phyloP scores from a whole-genome alignment of 2,888 invertebrate species.

The Formica aserva region DNA sequence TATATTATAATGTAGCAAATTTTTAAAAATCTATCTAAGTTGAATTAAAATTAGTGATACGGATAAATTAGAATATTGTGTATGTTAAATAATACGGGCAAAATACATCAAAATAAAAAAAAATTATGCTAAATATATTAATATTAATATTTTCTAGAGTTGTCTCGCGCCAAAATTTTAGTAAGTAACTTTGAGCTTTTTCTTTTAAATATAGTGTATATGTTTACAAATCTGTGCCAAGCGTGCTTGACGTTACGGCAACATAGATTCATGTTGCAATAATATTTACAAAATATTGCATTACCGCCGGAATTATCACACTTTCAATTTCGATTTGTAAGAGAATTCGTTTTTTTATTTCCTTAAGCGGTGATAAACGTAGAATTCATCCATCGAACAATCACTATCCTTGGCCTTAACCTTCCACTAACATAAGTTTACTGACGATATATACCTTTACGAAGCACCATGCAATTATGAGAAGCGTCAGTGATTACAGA shows the following conservation, averaged over 20 bases:
- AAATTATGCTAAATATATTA: neutral
- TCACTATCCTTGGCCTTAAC: slow-evolving; percentile 43
- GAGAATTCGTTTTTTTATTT: neutral
- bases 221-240: neutral
- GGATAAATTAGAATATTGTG: too few relatives aligned
- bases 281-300: neutral
- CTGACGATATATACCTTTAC: slow-evolving; percentile 32
- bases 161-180: neutral
- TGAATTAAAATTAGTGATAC: neutral
- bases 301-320: neutral
- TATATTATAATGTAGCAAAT: too few relatives aligned
- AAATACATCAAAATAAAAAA: neutral
- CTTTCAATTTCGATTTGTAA: neutral
- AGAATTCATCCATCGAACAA: neutral
- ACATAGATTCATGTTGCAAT: neutral
- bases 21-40: neutral
- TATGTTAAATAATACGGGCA: too few relatives aligned
- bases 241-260: neutral
- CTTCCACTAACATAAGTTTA: slow-evolving; percentile 29
- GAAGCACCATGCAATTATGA: slow-evolving; percentile 52
- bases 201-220: neutral
- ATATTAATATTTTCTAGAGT: neutral
- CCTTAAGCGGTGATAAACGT: neutral
- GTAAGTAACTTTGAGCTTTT: neutral
- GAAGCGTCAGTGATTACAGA: slow-evolving; percentile 53